Base-by-base conservation (phyloP, 2,113 vertebrate genomes). In the Vimba vimba region DNA sequence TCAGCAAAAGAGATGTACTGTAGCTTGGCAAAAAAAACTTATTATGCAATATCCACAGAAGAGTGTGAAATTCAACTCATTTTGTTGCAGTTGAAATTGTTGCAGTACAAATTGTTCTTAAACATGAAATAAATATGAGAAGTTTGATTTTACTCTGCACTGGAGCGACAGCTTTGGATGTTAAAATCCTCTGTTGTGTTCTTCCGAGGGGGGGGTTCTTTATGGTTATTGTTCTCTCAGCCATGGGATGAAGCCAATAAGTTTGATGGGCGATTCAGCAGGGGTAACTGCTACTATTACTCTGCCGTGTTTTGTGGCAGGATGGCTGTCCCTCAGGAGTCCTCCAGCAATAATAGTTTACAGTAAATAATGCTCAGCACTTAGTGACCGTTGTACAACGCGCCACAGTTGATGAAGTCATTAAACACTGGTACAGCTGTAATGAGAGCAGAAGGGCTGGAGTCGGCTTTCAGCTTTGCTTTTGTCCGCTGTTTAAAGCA, bases 291-390 rank as follows among this genome's bases (percentile, higher is more conserved):
- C 36, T 73, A n/a, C 69, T 73, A 21, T 73, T 73, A 33, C 66
- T 73, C 36, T 33, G 55, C 12, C 1, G 4, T 45, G 43, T 36
- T 43, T 75, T 11, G 27, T 60, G 39, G 9, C 3, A 15, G 17
- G 8, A 7, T 12, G 10, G 11, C 5, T 23, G 36, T n/a, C 33
- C 60, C 77, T 79, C 76, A 4, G 76, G 27, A 4, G 4, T 59
- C 52, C 52, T 78, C 6, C 10, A 21, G 21, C 10, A 1, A 13
- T 60, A n/a, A 39, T 79, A n/a, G 55, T 43, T 79, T 39, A 43
- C 55, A 62, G 77, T 79, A 62, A 79, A 43, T 79, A 62, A 25
- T 25, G 21, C 30, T 39, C 77, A 60, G 57, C 17, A 7, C 52
- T 55, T 52, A 77, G 15, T 78, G 52, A 78, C 17, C 21, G 4